phyloP scores from a whole-genome alignment of 2,113 vertebrate genomes.

The Rattus rattus region DNA sequence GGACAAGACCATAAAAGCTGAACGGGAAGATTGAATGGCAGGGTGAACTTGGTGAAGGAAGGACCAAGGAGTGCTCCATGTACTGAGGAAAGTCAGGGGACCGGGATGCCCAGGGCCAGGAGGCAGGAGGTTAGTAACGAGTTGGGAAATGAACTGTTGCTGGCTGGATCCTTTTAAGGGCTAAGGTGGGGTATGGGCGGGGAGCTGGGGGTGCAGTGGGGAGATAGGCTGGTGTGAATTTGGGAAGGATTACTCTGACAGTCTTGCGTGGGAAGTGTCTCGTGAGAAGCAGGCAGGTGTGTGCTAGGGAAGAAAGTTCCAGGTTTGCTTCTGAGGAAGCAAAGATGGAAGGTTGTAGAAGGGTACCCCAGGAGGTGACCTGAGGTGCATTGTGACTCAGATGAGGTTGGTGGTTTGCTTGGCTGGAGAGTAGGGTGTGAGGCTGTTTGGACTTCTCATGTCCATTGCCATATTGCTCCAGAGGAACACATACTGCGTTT shows the following conservation, averaged over 20 bases:
- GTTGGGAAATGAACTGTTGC: neutral
- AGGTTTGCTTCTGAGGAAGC: neutral
- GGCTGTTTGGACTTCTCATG: neutral
- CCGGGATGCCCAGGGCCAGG: neutral
- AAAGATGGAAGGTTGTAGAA: neutral
- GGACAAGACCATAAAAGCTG: neutral
- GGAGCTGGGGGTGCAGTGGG: neutral
- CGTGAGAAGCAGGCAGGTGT: neutral
- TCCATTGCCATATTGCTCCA: neutral
- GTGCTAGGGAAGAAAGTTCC: neutral
- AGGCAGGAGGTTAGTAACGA: neutral
- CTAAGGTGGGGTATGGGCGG: neutral
- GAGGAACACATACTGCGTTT: neutral
- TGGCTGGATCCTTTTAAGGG: neutral
- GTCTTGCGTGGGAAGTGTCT: neutral
- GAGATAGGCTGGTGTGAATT: neutral
- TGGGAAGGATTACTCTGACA: neutral
- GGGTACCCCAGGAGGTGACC: neutral
- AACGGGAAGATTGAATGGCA: neutral
- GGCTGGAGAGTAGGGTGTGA: neutral
- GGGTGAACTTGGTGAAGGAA: neutral
- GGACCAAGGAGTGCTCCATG: rapidly evolving
- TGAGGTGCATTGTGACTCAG: neutral
- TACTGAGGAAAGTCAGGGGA: neutral
- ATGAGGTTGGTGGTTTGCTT: neutral